These are phyloP conservation scores for Dermatophagoides farinae DNA, from an alignment of 1,140 invertebrate genomes.

Conservation along the genomic window DNA sequence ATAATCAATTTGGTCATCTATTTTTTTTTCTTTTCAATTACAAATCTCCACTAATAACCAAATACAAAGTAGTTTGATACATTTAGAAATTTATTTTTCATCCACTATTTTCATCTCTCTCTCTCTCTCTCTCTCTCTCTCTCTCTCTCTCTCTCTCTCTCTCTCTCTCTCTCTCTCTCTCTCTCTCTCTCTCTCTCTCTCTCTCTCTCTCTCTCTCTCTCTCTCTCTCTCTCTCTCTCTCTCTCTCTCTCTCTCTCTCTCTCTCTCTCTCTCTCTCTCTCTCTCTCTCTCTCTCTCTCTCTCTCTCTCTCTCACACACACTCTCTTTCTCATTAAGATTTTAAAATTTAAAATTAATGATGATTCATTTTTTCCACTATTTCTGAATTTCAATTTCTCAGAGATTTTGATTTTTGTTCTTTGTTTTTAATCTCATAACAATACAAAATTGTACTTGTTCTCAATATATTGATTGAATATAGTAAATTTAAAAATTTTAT, in stretches of 20 bases:
- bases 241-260: background rate
- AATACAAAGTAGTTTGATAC: no score
- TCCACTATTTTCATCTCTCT: background rate
- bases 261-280: background rate
- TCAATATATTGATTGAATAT: no score
- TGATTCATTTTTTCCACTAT: no score
- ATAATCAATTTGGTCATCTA: no score
- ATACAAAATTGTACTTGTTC: no score
- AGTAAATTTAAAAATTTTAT: no score
- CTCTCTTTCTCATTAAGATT: background rate
- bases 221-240: constrained; percentile 1
- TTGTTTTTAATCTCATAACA: no score
- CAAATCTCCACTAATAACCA: no score
- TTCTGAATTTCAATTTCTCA: no score
- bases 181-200: constrained; percentile 2
- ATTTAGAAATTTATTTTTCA: background rate
- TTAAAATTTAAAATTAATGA: background rate
- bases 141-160: constrained; percentile 7
- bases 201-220: constrained; percentile 7
- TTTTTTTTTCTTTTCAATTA: no score
- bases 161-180: constrained; percentile 1
- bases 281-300: constrained; percentile 2
- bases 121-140: constrained; percentile 2
- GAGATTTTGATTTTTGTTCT: no score
- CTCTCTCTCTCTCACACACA: constrained; percentile 1